Evolutionary conservation across 2,113 vertebrate genomes (phyloP).

Genomic region (Pluvialis apricaria): DNA sequence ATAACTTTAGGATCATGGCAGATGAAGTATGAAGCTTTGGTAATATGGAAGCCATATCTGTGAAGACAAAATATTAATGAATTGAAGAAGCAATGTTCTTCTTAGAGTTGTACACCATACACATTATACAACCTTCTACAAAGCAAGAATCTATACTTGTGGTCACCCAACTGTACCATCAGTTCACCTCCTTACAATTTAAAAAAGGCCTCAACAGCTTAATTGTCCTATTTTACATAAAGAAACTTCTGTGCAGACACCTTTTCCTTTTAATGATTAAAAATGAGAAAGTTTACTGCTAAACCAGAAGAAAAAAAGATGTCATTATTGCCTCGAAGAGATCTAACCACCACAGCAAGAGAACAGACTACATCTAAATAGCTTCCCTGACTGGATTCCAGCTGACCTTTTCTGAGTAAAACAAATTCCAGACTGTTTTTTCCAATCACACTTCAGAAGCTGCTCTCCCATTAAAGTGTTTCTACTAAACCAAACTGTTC

Average conservation of each 20-base stretch:
- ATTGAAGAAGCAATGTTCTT: background rate
- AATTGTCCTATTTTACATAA: background rate
- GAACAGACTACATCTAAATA: background rate
- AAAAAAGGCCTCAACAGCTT: background rate
- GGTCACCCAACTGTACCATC: background rate
- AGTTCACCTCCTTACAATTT: background rate
- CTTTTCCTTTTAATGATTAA: background rate
- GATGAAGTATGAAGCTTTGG: conserved; percentile 95
- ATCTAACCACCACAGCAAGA: background rate
- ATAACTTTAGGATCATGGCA: conserved; percentile 88
- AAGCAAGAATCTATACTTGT: background rate
- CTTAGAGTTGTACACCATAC: background rate
- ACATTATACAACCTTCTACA: background rate
- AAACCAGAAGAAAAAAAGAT: background rate
- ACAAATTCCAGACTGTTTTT: background rate
- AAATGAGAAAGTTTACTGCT: background rate
- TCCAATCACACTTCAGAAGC: background rate
- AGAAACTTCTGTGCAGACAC: background rate
- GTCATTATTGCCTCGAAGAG: background rate
- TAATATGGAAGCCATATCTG: conserved; percentile 95
- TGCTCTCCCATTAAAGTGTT: background rate
- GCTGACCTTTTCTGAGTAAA: background rate
- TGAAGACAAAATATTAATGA: background rate
- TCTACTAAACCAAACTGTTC: background rate
- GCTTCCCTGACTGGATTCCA: background rate